Base-by-base conservation (phyloP, 1,140 invertebrate genomes). In the Hyles vespertilio region DNA sequence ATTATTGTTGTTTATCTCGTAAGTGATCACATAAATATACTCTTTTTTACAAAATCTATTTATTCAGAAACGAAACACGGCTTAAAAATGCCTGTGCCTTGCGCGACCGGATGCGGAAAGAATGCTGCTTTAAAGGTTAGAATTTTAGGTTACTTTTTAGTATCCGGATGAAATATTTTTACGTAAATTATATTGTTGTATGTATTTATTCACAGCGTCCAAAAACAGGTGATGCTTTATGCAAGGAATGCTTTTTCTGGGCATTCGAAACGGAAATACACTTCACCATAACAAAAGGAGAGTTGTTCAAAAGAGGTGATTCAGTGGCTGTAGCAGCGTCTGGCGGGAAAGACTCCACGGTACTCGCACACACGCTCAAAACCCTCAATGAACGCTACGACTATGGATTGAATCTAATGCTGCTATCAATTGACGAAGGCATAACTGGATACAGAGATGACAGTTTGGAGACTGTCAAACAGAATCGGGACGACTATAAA, bases 301-400 rank as follows among this genome's bases (percentile, higher is more conserved):
- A 95, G 67, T 90, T 99, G 48, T 99, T 99, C 79, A 93, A 93
- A 61, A 90, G 87, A 59, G 97, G 97, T 7, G 93, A 98, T 72
- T 95, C 94, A 61, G 96, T 99, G 22, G 98, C 98, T 4, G 94
- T 99, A 51, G 98, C 96, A 44, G 98, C 98, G 32, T 99, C 98
- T 61, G 98, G 99, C 56, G 99, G 99, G 51, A 99, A 99, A 92
- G 99, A 99, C 87, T 99, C 98, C 0, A 99, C 99, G 8, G 99
- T 99, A 9, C 90, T 99, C 43, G 98, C 96, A 2, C 94, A 97
- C 84, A 92, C 98, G 3, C 84, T 99, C 67, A 99, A 99, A 87
- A 85, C 95, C 3, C 87, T 99, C 3, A 99, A 99, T 87, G 92
- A 98, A 69, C 92, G 94, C 60, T 94, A 99, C 78, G 90, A 97